phyloP scores from a whole-genome alignment of 2,888 invertebrate species.

The Tetrapedia diversipes region DNA sequence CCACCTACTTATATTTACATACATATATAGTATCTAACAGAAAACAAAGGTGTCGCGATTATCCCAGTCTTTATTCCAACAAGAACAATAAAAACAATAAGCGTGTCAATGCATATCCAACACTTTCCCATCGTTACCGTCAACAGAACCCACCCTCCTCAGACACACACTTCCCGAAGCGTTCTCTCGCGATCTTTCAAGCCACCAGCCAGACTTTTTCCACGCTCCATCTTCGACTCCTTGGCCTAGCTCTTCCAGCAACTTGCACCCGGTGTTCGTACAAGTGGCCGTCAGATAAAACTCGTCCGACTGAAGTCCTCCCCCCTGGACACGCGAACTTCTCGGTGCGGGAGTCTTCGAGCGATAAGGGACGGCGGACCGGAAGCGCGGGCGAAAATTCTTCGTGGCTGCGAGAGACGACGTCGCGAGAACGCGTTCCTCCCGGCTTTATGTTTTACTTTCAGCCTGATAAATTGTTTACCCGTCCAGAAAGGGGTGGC shows the following conservation, averaged over 20 bases:
- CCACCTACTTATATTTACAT: too few species aligned
- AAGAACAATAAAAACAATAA: too few species aligned
- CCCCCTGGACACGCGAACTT: slow-evolving; percentile 46
- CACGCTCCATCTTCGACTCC: slow-evolving; percentile 21
- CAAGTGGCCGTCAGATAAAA: slow-evolving; percentile 66
- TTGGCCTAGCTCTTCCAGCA: slow-evolving; percentile 20
- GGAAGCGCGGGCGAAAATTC: slow-evolving; percentile 51
- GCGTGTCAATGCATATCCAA: too few species aligned
- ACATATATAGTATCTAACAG: too few species aligned
- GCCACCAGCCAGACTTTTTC: slow-evolving; percentile 15
- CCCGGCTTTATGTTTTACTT: slow-evolving; percentile 36
- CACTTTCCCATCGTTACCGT: too few species aligned
- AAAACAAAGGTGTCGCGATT: too few species aligned
- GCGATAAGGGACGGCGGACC: slow-evolving; percentile 61
- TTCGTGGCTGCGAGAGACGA: slow-evolving; percentile 17
- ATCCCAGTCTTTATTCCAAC: too few species aligned
- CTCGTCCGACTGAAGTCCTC: slow-evolving; percentile 57
- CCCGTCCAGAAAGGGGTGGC: slow-evolving; percentile 35
- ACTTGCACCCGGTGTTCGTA: slow-evolving; percentile 44
- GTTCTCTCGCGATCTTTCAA: not conserved
- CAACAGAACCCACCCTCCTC: too few species aligned
- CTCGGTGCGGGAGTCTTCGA: slow-evolving; percentile 33
- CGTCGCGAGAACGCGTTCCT: slow-evolving; percentile 24
- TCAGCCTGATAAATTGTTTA: slow-evolving; percentile 57
- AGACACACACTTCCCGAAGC: slow-evolving; percentile 10